Evolutionary conservation across 2,888 invertebrate genomes (phyloP), one percentile per base, ranked within the genome.

Genomic region (Prostheceraeus crozeri): DNA sequence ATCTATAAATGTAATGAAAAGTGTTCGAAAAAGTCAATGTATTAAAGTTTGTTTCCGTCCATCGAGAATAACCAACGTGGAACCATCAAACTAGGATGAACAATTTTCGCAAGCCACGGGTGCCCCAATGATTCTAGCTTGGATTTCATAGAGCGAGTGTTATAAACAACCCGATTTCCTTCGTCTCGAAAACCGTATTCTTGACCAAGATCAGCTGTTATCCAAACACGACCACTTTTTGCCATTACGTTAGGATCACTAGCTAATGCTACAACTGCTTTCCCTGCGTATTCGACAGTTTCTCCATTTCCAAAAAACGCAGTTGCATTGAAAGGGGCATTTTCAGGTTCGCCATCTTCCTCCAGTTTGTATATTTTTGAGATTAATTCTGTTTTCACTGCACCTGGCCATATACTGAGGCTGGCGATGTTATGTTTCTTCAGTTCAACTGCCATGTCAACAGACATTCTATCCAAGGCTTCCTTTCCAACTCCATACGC

Each of bases 391-490:
- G 78, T 78, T 19, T 67, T 65, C 0, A 77, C 77, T 4, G 74
- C 68, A 30, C 77, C 78, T 0, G 78, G 78, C 76, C 77, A 79
- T 2, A 78, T 65, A 40, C 74, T 74, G 1, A 78, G 66, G 35
- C 66, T 70, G 4, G 75, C 69, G 3, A 79, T 73, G 52, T 19
- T 68, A 40, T 72, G 65, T 35, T 71, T 69, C 40, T 65, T 63
- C 30, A 78, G 66, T 61, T 79, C 79, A 14, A 68, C 35, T 0
- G 71, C 77, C 65, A 76, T 76, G 64, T 79, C 79, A 1, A 71
- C 74, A 0, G 78, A 73, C 77, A 79, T 76, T 21, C 78, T 67
- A 63, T 79, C 78, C 48, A 77, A 71, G n/a, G 76, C 78, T 33
- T 70, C 73, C 63, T 78, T 78, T 8, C 78, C 78, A 16, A 75